Base-by-base conservation (phyloP, 2,888 invertebrate species). In the Brenthis ino region DNA sequence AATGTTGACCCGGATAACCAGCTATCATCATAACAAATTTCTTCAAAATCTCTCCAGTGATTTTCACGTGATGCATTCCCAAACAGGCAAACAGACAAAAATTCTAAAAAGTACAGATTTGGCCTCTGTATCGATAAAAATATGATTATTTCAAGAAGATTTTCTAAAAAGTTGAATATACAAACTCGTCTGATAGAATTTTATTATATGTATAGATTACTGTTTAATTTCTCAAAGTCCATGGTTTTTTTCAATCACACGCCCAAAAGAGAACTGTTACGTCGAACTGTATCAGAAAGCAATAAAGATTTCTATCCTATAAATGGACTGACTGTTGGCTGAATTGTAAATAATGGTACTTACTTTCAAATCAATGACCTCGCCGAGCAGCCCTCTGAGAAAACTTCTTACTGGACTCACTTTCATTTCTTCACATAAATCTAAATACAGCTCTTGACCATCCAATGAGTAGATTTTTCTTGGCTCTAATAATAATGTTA, bases 291-390 rank as follows among this genome's bases (percentile, higher is more conserved):
- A 71, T 71, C 64, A 68, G 73, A 70, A 72, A 61, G 67, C 68
- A 72, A 73, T 73, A 73, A 73, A 73, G 72, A 65, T 72, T 67
- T 68, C 69, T 68, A 69, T 73, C 68, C 67, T 60, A 64, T 70
- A 73, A 72, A 68, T 70, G 67, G 65, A 61, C 57, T 70, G 63
- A 65, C 65, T 70, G 64, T 69, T 68, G 67, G 65, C 65, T 65
- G 70, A 70, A 69, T 69, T 72, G 61, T 64, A 68, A 75, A 61
- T 67, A 76, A 72, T 69, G 56, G 65, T 71, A 64, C 69, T 73
- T 64, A 76, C 74, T 70, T 72, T 80, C 57, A 84, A 77, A 74
- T 85, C 76, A 64, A 85, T 81, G 54, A 68, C 70, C 8, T 77
- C 72, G n/a, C 76, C 72, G 3, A 81, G 60, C 48, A 85, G 72